Conservation (phyloP, 2,888 invertebrate species). For the Lasioglossum pauxillum region DNA sequence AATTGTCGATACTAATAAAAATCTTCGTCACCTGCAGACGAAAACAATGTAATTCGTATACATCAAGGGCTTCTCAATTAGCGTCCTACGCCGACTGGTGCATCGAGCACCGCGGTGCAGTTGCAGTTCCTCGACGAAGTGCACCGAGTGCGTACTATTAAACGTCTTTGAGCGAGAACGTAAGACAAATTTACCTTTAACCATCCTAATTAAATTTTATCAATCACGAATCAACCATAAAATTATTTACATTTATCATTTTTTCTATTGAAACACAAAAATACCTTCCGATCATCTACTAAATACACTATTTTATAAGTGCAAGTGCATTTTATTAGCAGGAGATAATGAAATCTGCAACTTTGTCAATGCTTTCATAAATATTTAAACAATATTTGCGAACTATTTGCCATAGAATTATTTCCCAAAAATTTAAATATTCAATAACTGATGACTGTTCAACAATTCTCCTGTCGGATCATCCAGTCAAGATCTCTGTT, state of each 20-base stretch:
- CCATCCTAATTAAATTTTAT: background rate
- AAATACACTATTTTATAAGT: background rate
- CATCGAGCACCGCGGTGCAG: background rate
- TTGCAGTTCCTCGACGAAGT: constrained; percentile 25
- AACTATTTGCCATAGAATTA: no score
- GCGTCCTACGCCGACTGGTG: constrained; percentile 1
- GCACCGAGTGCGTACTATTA: background rate
- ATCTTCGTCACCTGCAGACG: background rate
- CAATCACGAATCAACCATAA: background rate
- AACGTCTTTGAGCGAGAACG: background rate
- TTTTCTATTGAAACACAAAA: background rate
- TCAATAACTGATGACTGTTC: background rate
- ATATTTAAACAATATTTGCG: background rate
- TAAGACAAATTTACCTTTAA: background rate
- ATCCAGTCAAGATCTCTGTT: background rate
- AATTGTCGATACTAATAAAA: background rate
- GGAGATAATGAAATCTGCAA: background rate
- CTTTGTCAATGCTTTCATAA: background rate
- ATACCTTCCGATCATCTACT: background rate
- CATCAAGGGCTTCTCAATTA: constrained; percentile 41
- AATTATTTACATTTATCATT: background rate
- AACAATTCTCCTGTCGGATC: background rate
- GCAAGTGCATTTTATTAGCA: background rate
- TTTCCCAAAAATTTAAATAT: background rate
- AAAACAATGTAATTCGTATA: background rate